Conservation (phyloP, 2,113 vertebrate species). For the Polypterus senegalus region DNA sequence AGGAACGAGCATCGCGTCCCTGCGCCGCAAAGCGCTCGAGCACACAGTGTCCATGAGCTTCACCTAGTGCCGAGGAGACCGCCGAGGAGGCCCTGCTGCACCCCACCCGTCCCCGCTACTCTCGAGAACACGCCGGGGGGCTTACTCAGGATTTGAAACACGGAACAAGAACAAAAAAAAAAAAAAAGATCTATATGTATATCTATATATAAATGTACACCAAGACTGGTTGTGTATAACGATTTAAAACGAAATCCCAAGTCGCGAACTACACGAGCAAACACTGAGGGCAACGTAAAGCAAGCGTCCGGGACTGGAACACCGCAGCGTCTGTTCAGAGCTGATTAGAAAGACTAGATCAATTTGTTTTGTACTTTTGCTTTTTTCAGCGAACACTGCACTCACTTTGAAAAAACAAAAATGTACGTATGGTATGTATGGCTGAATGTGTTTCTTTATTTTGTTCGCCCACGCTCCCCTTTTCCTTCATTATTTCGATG, state of each 20-base stretch:
- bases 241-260: constrained; percentile 1
- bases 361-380: constrained; percentile 4
- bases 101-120: neutral
- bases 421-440: constrained; percentile 29
- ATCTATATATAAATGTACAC: constrained; percentile 15
- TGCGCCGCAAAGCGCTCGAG: constrained; percentile 94
- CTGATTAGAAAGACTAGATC: constrained; percentile 3
- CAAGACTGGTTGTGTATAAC: constrained; percentile 17
- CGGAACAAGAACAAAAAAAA: neutral
- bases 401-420: neutral
- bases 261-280: constrained; percentile 1
- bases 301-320: neutral
- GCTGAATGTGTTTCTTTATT: constrained; percentile 21
- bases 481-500: constrained; percentile 24
- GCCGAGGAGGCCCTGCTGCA: too few relatives aligned
- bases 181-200: too few relatives aligned
- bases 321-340: neutral
- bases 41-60: constrained; percentile 99
- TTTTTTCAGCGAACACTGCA: constrained; percentile 1
- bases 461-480: constrained; percentile 21
- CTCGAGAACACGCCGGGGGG: constrained; percentile 35
- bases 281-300: constrained; percentile 4
- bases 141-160: constrained; percentile 57
- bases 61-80: constrained; percentile 56
- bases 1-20: constrained; percentile 93